Evolutionary conservation across 2,888 invertebrate genomes (phyloP), one percentile per base, ranked within the genome.

Genomic region (Dasypolia templi): DNA sequence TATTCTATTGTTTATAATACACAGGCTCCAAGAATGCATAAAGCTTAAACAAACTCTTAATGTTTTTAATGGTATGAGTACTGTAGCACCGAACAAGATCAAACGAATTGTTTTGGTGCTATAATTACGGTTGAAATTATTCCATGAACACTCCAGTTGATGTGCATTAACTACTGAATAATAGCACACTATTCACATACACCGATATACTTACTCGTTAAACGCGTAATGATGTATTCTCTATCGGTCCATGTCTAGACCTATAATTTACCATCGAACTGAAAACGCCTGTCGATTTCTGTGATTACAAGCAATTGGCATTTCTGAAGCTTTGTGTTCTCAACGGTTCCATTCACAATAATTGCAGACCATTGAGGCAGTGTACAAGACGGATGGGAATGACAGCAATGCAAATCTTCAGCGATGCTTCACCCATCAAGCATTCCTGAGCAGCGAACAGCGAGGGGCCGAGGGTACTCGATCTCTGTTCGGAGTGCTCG

Each of bases 361-460:
- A 92, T 92, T 91, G 91, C 89, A 86, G 83, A 84, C 89, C 86
- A 91, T 92, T 91, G 90, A 92, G 86, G 85, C 82, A 90, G 89
- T 88, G 89, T 82, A 79, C 75, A 91, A 93, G 92, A 92, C 83
- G 86, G 87, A 92, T 92, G 89, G 87, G 87, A 92, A 89, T 91
- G 92, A 92, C 93, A 91, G 91, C 89, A 91, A 93, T 92, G 93
- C 94, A 93, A 93, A 93, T 92, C 91, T 89, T 89, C 87, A 87
- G 83, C 84, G 86, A 90, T 89, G 89, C 89, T 91, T 90, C 89
- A 89, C 84, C 86, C 89, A 89, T 91, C 86, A 88, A 89, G 86
- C 87, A 89, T 91, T 91, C 89, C 88, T 88, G 77, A 86, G 84
- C 81, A 81, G 87, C 86, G 86, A 88, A 89, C 86, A 79, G 83